Evolutionary conservation across 2,113 vertebrate species (phyloP), one percentile per base, ranked within the genome.

Genomic region (Phocoena phocoena): DNA sequence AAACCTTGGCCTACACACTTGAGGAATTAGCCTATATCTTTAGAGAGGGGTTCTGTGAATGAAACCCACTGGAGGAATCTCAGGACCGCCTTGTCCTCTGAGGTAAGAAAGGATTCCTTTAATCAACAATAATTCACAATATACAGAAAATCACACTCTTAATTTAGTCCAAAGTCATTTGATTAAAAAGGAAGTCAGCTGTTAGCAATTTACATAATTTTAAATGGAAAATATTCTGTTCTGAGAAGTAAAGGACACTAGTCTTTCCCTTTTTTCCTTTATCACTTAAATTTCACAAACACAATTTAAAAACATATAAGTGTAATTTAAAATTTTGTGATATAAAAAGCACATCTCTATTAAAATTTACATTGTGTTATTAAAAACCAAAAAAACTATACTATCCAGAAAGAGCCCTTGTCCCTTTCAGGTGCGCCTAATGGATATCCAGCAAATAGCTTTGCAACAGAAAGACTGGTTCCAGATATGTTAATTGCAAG

Each of bases 171-270:
- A 60, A 85, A 96, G 50, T 60, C 58, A 92, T 44, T 44, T 50
- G 25, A 92, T 93, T 4, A 90, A 96, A 92, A 65, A n/a, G 8
- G 20, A 96, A 90, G 28, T 65, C 3, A 68, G 18, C 68, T 63
- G 55, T 73, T 13, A 80, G 15, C 70, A 90, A 90, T 77, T 90
- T 90, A 92, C 23, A 36, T 95, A 65, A 93, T 83, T 82, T 23
- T 95, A 89, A 93, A 53, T 63, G 13, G 20, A 47, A 97, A 93
- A 88, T 76, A 90, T 20, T 92, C 44, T 90, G 11, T 88, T 93
- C 12, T 68, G 70, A 92, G 67, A 95, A 79, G 38, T 44, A 91
- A 93, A 62, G 36, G 11, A 68, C 17, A 83, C 25, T 71, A 11
- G 15, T 58, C 74, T 96, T 93, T 73, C 50, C 13, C 8, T 79